phyloP scores from a whole-genome alignment of 2,113 vertebrate genomes.

The Etia nguti region DNA sequence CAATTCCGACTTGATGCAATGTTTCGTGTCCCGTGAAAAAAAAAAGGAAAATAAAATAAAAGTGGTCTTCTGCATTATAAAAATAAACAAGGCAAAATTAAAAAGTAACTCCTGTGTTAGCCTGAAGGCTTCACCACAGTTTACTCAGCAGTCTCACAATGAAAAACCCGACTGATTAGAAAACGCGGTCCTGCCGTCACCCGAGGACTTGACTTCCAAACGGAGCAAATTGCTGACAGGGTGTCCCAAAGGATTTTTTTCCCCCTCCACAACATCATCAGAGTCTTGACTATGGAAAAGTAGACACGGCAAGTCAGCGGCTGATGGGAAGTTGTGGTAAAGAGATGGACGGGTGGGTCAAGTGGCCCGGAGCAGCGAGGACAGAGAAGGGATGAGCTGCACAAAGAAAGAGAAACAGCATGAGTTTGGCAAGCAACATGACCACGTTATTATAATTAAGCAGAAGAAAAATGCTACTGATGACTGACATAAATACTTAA shows the following conservation, averaged over 20 bases:
- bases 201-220: constrained; percentile 7
- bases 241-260: neutral
- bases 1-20: constrained; percentile 24
- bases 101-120: neutral
- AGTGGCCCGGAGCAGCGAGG: constrained; percentile 73
- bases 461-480: neutral
- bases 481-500: neutral
- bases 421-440: neutral
- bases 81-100: neutral
- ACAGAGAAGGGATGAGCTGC: constrained; percentile 94
- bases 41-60: neutral
- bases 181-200: neutral
- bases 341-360: constrained; percentile 76
- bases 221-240: neutral
- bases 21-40: constrained; percentile 11
- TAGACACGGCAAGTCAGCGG: constrained; percentile 60
- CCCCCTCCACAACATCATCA: neutral
- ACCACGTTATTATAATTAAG: neutral
- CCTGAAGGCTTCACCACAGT: neutral
- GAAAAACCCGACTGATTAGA: constrained; percentile 8
- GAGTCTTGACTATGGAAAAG: neutral
- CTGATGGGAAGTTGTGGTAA: constrained; percentile 80
- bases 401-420: neutral
- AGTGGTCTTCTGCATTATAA: neutral
- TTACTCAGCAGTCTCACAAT: constrained; percentile 19